Evolutionary conservation across 2,113 vertebrate species (phyloP).

Genomic region (Leucopsar rothschildi): DNA sequence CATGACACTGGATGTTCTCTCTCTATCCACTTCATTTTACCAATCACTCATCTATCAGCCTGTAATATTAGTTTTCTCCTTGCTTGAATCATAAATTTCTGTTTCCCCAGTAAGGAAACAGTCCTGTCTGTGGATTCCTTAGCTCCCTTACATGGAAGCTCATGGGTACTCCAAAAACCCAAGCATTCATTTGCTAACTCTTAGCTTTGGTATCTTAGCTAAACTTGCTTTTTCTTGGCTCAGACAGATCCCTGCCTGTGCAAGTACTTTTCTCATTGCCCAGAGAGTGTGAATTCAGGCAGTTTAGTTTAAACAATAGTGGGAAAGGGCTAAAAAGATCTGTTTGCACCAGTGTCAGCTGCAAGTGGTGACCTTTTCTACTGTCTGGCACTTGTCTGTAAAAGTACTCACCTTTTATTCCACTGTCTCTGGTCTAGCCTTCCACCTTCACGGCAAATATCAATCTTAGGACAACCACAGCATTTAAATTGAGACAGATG

Average conservation of each 20-base stretch:
- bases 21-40: background rate
- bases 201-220: background rate
- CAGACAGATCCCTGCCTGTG: background rate
- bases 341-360: background rate
- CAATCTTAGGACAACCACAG: background rate
- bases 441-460: background rate
- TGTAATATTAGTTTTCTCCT: background rate
- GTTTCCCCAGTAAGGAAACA: background rate
- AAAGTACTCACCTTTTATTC: background rate
- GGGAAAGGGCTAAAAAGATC: background rate
- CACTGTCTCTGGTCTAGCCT: background rate
- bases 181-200: background rate
- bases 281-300: background rate
- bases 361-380: background rate
- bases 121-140: background rate
- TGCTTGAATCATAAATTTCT: background rate
- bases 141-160: background rate
- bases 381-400: background rate
- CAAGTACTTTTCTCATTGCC: background rate
- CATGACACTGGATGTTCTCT: background rate
- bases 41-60: background rate
- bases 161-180: background rate
- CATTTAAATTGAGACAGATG: background rate
- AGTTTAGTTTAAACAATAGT: background rate
- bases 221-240: background rate